Evolutionary conservation across 2,797 vertebrate species (phyloP), one percentile per base, ranked within the genome.

Genomic region (Cyprinella venusta): DNA sequence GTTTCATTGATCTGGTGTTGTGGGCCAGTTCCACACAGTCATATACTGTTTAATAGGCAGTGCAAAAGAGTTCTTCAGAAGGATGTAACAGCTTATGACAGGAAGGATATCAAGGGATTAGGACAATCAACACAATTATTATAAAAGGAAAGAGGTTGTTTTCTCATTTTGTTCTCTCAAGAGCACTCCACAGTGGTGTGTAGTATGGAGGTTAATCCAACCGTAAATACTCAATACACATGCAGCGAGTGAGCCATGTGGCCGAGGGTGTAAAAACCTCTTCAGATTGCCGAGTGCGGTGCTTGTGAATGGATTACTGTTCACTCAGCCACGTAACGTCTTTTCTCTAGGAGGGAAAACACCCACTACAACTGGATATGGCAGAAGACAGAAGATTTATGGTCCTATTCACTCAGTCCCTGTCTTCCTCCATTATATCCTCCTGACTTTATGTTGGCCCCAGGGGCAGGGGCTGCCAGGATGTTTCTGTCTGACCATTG

Each of bases 291-390:
- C 86, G 86, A 89, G 64, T 68, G 36, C 38, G 56, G 68, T 45
- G 69, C 83, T 85, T 87, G 82, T 86, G 86, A 89, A 86, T 88
- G 89, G 86, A 89, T 88, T 86, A 87, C 81, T 86, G 88, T 85
- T 86, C 81, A 76, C 81, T 90, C 89, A 89, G 86, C 85, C 86
- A 86, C 63, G 26, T 89, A 90, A 90, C 86, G 52, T 80, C 83
- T 86, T 59, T 89, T 89, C 80, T 89, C 52, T 86, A 59, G 40
- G 50, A 83, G 83, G 86, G 82, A 81, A 89, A 88, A 87, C 84
- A 87, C 78, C 71, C 80, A 86, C 54, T 76, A 78, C 64, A 64
- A 69, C 63, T 76, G 48, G 81, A 85, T 64, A 33, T 72, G 78
- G 45, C 68, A 59, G 69, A 54, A 79, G 71, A 48, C 36, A 75